Evolutionary conservation across 2,113 vertebrate genomes (phyloP), one percentile per base, ranked within the genome.

Genomic region (Elanus axillaris): DNA sequence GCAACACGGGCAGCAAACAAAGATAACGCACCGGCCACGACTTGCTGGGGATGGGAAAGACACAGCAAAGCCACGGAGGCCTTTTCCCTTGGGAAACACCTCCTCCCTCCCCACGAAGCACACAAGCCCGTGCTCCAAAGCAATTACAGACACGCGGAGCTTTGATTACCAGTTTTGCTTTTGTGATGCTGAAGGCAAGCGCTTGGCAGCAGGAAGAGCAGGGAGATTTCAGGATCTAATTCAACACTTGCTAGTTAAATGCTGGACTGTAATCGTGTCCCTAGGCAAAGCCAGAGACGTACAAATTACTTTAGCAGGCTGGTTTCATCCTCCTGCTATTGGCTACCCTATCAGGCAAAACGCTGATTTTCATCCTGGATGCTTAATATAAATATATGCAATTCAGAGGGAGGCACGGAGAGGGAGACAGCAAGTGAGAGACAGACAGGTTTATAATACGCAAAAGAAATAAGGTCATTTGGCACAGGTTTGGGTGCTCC

Each of bases 181-280:
- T 38, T 11, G 87, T 5, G 80, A 43, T 29, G 84, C 77, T 52
- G 68, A 32, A 29, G 21, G 75, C 20, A 9, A 78, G 55, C 0
- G 3, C 48, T 63, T 68, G 88, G 90, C 90, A 91, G 85, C 48
- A 40, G 86, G 59, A 66, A 64, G 56, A 84, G 64, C 29, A 8
- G 64, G 81, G 93, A 80, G 74, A 76, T 88, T 55, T 83, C 94
- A 89, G 88, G n/a, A 72, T 32, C 88, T 34, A 19, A 90, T 77
- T 74, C 77, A 71, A 64, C 48, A 16, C 88, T 87, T 14, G 11
- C 47, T 66, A 69, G 62, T 89, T 73, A 71, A 84, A 36, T 1
- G 0, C 21, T 6, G 81, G 66, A 17, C 59, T 56, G 63, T 23
- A 77, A 86, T 66, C 2, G 0, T 9, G 59, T 76, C 87, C 92